phyloP scores from a whole-genome alignment of 2,888 invertebrate genomes.

The Gortyna flavago region DNA sequence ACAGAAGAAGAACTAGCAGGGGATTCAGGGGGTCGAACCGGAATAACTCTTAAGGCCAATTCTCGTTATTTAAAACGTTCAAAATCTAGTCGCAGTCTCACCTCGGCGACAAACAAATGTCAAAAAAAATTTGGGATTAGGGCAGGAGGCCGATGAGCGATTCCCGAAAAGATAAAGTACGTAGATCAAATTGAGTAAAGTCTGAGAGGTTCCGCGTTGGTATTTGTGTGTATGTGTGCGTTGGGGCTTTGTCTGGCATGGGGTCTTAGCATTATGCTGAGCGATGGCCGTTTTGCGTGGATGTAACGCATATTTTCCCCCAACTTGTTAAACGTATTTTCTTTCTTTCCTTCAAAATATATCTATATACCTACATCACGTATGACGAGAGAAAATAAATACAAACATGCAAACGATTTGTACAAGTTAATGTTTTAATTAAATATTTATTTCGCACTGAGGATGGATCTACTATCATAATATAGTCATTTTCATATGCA shows the following conservation, averaged over 20 bases:
- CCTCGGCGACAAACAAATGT: too few relatives aligned
- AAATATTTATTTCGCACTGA: not conserved
- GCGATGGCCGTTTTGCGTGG: too few relatives aligned
- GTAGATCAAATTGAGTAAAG: too few relatives aligned
- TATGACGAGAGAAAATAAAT: not conserved
- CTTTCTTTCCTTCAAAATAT: not conserved
- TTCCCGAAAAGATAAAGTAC: not conserved
- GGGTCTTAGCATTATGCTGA: not conserved
- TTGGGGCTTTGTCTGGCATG: not conserved
- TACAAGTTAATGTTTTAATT: not conserved
- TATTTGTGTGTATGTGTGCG: not conserved
- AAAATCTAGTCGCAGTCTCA: too few relatives aligned
- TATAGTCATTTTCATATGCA: not conserved
- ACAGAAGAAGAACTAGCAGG: too few relatives aligned
- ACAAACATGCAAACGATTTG: not conserved
- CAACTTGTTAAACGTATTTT: not conserved
- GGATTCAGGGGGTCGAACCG: too few relatives aligned
- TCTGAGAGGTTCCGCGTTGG: too few relatives aligned
- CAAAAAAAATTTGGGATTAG: not conserved
- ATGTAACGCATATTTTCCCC: not conserved
- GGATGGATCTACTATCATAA: conserved; percentile 1
- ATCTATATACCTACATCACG: too few relatives aligned
- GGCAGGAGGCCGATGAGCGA: not conserved
- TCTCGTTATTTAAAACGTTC: too few relatives aligned
- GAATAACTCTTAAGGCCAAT: too few relatives aligned